Evolutionary conservation across 2,888 invertebrate genomes (phyloP).

Genomic region (Oscheius onirici): DNA sequence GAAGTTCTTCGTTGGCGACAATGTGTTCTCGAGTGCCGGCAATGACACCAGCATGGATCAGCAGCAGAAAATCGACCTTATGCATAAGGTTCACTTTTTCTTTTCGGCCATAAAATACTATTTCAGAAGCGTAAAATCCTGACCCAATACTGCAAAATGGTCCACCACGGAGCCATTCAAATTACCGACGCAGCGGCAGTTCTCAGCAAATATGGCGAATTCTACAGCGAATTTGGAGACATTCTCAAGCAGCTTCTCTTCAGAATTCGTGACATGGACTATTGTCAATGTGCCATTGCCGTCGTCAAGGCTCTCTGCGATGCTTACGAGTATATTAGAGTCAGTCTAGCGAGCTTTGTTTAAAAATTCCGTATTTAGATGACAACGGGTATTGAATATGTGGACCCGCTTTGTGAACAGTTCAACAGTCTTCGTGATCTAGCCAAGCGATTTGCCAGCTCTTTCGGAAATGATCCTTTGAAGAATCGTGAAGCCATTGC

Average conservation of each 20-base stretch:
- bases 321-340: constrained; percentile 81
- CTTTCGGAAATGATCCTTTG: constrained; percentile 48
- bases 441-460: constrained; percentile 89
- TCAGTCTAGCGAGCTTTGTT: constrained; percentile 4
- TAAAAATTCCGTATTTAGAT: constrained; percentile 5
- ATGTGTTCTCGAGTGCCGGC: constrained; percentile 57
- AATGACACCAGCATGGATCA: constrained; percentile 36
- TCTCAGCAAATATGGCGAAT: constrained; percentile 96
- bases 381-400: constrained; percentile 25
- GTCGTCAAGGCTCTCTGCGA: constrained; percentile 90
- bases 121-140: constrained; percentile 77
- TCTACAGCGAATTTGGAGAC: constrained; percentile 97
- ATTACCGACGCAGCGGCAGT: constrained; percentile 89
- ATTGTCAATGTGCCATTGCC: constrained; percentile 91
- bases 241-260: constrained; percentile 96
- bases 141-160: constrained; percentile 94
- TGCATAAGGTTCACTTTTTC: constrained; percentile 42
- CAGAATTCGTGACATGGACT: constrained; percentile 96
- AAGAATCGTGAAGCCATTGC: constrained; percentile 64
- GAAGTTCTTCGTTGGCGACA: constrained; percentile 59
- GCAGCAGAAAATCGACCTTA: constrained; percentile 44
- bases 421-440: constrained; percentile 79
- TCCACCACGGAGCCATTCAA: constrained; percentile 95
- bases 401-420: constrained; percentile 64
- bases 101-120: not conserved